A percentile compares a stretch with the other conserved stretches of the same genome.
These are phyloP conservation scores for Drusus annulatus DNA, from an alignment of 1,140 invertebrate genomes.

Conservation along the genomic window DNA sequence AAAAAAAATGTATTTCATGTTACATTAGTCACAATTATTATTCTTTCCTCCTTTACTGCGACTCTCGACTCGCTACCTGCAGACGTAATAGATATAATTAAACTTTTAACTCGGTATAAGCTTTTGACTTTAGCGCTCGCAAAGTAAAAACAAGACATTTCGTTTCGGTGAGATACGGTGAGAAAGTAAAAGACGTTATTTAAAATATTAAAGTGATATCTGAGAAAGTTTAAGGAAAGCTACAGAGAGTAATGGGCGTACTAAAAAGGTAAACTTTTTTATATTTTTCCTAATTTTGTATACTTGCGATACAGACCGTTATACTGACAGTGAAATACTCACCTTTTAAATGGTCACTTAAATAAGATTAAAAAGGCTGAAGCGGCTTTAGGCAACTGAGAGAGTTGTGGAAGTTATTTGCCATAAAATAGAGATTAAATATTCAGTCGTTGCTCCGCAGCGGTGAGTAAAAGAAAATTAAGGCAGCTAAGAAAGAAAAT, in stretches of 20 bases:
- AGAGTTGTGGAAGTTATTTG: no score
- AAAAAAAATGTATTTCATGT: conserved; percentile 6
- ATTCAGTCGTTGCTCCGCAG: no score
- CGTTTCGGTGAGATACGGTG: not conserved
- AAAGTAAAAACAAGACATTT: not conserved
- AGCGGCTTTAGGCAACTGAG: no score
- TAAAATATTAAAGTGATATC: conserved; percentile 15
- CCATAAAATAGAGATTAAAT: no score
- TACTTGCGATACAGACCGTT: no score
- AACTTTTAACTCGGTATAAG: conserved; percentile 1
- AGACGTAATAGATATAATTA: not conserved
- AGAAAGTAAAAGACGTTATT: conserved; percentile 4
- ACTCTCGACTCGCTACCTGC: not conserved
- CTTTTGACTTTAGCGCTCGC: not conserved
- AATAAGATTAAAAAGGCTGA: no score
- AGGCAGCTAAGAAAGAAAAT: no score
- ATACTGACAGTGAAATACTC: no score
- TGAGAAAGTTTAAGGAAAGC: not conserved
- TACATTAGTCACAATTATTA: not conserved
- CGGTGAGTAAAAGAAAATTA: no score
- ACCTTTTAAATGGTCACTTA: no score
- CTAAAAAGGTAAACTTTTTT: not conserved
- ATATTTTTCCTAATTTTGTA: no score
- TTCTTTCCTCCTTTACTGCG: not conserved
- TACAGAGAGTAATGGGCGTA: not conserved